Conservation (phyloP, 2,113 vertebrate species). For the Rhadina sibilatrix region DNA sequence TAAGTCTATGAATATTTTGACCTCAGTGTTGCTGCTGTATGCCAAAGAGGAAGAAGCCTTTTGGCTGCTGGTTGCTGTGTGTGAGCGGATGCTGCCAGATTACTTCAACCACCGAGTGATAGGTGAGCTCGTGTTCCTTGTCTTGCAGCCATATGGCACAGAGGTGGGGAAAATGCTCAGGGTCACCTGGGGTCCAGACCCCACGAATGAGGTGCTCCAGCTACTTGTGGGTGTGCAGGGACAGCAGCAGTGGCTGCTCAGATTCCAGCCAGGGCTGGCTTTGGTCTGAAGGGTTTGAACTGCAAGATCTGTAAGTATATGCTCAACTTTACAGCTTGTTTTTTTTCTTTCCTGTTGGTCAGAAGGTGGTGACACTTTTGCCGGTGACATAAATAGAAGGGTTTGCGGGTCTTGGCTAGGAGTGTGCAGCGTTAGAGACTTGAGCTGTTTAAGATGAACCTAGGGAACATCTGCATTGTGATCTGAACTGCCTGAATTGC, state of each 20-base stretch:
- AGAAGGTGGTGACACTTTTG: background rate
- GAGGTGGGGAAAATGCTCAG: background rate
- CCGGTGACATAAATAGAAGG: background rate
- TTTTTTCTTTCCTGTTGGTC: background rate
- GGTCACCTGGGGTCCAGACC: background rate
- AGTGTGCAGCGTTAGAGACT: background rate
- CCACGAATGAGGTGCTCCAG: fast-evolving
- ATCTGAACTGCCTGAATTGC: background rate
- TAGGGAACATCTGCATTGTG: background rate
- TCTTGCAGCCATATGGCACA: background rate
- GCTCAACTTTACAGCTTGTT: background rate
- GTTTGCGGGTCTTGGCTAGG: background rate
- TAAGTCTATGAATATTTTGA: constrained; percentile 98
- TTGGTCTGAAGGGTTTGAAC: background rate
- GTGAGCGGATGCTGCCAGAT: constrained; percentile 95
- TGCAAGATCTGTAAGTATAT: background rate
- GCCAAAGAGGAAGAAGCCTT: constrained; percentile 96
- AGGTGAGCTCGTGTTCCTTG: constrained; percentile 66
- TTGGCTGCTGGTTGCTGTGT: constrained; percentile 94
- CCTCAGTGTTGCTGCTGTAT: constrained; percentile 91
- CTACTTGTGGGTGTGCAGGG: background rate
- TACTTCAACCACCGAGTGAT: constrained; percentile 97
- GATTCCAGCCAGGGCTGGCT: background rate
- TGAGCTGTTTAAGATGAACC: background rate
- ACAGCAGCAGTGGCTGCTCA: background rate